Base-by-base conservation (phyloP, 2,113 vertebrate genomes). In the Coreoperca whiteheadi region DNA sequence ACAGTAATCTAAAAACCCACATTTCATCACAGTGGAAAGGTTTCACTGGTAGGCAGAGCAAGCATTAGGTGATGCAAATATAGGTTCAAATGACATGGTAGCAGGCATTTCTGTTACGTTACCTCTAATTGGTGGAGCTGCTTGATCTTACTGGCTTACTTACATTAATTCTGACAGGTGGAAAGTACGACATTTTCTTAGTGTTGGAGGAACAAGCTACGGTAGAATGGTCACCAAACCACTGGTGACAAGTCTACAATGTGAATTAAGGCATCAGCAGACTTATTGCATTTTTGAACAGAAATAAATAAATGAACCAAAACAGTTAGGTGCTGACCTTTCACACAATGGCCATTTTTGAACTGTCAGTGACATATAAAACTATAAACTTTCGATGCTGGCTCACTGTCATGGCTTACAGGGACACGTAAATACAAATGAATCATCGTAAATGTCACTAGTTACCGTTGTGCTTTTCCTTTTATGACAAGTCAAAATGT, bases 21-120 rank as follows among this genome's bases (percentile, higher is more conserved):
- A 53, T 87, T 81, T 87, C 37, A 88, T 61, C 50, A 68, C 11
- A 80, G 59, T 56, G 64, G 60, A 51, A 12, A 66, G 23, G 23
- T 82, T 80, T 80, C 37, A 56, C 8, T 28, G 41, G 30, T 54
- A 34, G 43, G 41, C 20, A 39, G 34, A 69, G 8, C 21, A 66
- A 73, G 73, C 2, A 0, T 57, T 15, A 72, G n/a, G 23, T 34
- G 73, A 71, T 84, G 54, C 68, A 78, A 59, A 82, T 79, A 67
- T 0, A 68, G 32, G 32, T 28, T 77, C 6, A 74, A 32, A 81
- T 66, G 0, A 56, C 25, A 37, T 32, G 16, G 48, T 25, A 18
- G 11, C 15, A 73, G 65, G 48, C 16, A 8, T 37, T 77, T 64
- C 21, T 73, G 51, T 60, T 74, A 20, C 30, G 0, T 77, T 82